Conservation (phyloP, 2,113 vertebrate species). For the Megaceryle torquata region DNA sequence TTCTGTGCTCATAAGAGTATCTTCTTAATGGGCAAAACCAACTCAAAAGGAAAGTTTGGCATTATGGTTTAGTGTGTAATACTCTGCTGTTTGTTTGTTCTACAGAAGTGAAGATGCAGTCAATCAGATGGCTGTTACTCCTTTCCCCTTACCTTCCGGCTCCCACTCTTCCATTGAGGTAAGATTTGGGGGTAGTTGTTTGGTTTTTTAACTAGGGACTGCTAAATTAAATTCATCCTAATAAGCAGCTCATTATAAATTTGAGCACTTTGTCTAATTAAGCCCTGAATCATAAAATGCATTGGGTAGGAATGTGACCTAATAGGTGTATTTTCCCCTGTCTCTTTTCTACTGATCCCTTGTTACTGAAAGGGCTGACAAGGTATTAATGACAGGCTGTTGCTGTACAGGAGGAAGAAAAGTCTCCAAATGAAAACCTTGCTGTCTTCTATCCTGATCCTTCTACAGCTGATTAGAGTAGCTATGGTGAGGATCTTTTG, state of each 20-base stretch:
- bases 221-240: constrained; percentile 20
- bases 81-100: not conserved
- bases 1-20: not conserved
- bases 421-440: not conserved
- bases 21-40: not conserved
- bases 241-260: not conserved
- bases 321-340: not conserved
- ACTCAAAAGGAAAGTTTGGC: not conserved
- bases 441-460: not conserved
- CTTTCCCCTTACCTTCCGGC: constrained; percentile 76
- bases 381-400: not conserved
- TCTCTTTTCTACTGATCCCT: not conserved
- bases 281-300: not conserved
- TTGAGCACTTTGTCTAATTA: not conserved
- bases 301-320: not conserved
- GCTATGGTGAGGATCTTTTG: not conserved
- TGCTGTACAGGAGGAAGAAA: not conserved
- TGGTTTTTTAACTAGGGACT: not conserved
- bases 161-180: constrained; percentile 81
- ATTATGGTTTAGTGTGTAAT: not conserved
- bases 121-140: constrained; percentile 89
- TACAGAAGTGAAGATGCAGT: constrained; percentile 87
- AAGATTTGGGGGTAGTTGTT: constrained; percentile 8
- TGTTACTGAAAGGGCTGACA: not conserved
- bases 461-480: not conserved